phyloP scores from a whole-genome alignment of 2,113 vertebrate species.

The Indicator indicator region DNA sequence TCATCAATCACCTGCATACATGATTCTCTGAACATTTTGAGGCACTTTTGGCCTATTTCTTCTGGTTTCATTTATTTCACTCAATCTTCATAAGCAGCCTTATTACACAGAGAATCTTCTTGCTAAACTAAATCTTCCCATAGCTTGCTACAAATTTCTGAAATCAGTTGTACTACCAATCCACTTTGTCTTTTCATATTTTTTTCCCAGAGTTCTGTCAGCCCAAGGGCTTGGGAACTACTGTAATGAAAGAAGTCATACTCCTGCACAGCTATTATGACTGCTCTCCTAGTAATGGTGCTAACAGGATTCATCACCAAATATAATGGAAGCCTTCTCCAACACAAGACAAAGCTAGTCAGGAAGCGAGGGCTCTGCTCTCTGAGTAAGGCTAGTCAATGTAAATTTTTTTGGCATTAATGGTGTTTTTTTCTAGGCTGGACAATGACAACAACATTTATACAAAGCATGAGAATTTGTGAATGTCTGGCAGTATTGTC shows the following conservation, averaged over 20 bases:
- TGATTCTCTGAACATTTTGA: neutral
- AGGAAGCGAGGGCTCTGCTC: neutral
- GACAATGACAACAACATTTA: slow-evolving; percentile 42
- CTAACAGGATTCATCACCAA: slow-evolving; percentile 40
- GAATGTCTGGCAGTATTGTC: slow-evolving; percentile 35
- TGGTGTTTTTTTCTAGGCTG: neutral
- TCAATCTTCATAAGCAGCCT: neutral
- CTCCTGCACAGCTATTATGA: neutral
- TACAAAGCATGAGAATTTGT: slow-evolving; percentile 32
- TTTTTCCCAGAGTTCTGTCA: neutral
- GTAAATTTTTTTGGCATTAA: slow-evolving; percentile 53
- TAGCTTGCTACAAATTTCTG: neutral
- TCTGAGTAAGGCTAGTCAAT: neutral
- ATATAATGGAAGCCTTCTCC: slow-evolving; percentile 46
- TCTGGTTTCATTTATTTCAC: neutral
- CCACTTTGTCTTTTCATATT: neutral
- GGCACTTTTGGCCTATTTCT: neutral
- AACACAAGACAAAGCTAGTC: slow-evolving; percentile 48
- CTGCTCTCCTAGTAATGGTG: neutral
- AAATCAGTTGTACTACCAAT: neutral
- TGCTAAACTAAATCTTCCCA: neutral
- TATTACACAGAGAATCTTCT: neutral
- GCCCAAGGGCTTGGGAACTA: neutral
- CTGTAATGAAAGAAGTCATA: slow-evolving; percentile 17
- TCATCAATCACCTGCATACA: neutral